Evolutionary conservation across 2,888 invertebrate genomes (phyloP).

Genomic region (Congeria kusceri): DNA sequence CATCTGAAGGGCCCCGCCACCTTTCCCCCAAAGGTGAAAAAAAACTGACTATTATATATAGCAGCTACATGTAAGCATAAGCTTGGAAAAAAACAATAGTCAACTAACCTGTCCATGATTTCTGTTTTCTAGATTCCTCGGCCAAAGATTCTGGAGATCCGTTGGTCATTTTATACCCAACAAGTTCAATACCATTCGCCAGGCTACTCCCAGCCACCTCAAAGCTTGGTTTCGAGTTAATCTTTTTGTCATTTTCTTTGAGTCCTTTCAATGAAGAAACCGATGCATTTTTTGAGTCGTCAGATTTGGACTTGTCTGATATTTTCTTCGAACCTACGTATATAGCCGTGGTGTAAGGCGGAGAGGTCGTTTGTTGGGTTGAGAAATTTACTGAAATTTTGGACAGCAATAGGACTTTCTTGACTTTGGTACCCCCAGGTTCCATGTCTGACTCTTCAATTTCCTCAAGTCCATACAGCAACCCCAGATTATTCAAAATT

Average conservation of each 20-base stretch:
- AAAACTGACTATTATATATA: too few relatives aligned
- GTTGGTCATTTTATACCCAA: slow-evolving; percentile 37
- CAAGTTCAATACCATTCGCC: slow-evolving; percentile 23
- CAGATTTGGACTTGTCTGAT: neutral
- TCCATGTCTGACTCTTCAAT: too few relatives aligned
- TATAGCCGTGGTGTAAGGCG: neutral
- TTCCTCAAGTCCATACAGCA: too few relatives aligned
- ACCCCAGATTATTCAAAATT: too few relatives aligned
- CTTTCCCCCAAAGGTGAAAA: too few relatives aligned
- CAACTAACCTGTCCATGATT: slow-evolving; percentile 2
- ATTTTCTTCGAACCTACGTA: neutral
- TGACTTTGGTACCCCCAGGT: neutral
- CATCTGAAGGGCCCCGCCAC: too few relatives aligned
- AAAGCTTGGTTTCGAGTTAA: neutral
- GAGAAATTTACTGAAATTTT: neutral
- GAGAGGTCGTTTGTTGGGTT: neutral
- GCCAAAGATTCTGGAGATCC: slow-evolving; percentile 1
- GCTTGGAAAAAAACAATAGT: too few relatives aligned
- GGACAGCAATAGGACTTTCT: neutral
- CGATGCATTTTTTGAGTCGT: neutral
- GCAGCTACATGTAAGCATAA: too few relatives aligned
- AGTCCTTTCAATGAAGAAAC: neutral
- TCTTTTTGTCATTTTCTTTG: neutral
- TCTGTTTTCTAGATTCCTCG: slow-evolving; percentile 6
- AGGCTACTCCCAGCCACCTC: slow-evolving; percentile 1